Evolutionary conservation across 1,140 invertebrate species (phyloP).

Genomic region (Procambarus virginalis): DNA sequence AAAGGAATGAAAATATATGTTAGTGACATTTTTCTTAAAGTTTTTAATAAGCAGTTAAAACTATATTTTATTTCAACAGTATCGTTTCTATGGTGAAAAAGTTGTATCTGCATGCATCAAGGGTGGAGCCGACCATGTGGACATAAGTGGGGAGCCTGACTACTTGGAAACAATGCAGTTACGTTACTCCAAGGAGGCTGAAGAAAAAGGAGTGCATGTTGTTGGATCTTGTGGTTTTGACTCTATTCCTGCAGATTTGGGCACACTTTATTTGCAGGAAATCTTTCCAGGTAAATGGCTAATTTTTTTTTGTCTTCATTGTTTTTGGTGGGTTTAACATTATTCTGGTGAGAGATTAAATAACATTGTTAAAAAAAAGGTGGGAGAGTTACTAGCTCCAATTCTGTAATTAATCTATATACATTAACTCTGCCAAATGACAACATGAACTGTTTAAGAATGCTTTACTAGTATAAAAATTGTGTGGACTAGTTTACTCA

Average conservation of each 20-base stretch:
- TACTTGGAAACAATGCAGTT: constrained; percentile 91
- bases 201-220: constrained; percentile 86
- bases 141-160: constrained; percentile 93
- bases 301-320: neutral
- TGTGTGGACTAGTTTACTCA: too few species aligned
- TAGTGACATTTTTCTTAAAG: too few species aligned
- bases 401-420: too few species aligned
- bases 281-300: constrained; percentile 81
- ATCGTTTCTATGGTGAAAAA: constrained; percentile 90
- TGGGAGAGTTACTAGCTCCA: too few species aligned
- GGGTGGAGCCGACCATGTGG: constrained; percentile 87
- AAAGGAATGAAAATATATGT: too few species aligned
- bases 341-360: too few species aligned
- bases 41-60: too few species aligned
- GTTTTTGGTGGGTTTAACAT: too few species aligned
- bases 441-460: too few species aligned
- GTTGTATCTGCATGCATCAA: constrained; percentile 93
- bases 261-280: constrained; percentile 83
- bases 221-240: constrained; percentile 94
- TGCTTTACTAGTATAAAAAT: too few species aligned
- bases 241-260: constrained; percentile 89
- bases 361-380: too few species aligned
- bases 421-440: too few species aligned
- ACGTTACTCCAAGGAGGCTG: constrained; percentile 84
- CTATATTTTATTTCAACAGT: constrained; percentile 73